Evolutionary conservation across 2,113 vertebrate genomes (phyloP).

Genomic region (Solenodon paradoxus): DNA sequence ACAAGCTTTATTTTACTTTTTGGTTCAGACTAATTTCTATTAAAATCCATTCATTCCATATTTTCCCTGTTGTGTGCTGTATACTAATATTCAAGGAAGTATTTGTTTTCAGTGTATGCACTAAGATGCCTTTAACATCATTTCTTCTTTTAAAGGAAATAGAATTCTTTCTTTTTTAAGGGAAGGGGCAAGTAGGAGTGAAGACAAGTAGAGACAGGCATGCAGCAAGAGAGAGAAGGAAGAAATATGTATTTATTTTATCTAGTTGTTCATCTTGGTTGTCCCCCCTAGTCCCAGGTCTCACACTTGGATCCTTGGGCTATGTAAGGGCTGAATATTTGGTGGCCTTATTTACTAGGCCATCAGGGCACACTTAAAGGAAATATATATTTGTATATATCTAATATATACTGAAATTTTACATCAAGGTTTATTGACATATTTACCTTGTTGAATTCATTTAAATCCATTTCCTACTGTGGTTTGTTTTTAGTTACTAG

Average conservation of each 20-base stretch:
- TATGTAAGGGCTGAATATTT: too few species aligned
- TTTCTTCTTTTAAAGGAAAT: not conserved
- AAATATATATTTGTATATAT: not conserved
- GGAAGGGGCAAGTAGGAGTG: too few species aligned
- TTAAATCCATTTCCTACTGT: not conserved
- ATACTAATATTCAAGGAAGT: not conserved
- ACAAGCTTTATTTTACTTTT: not conserved
- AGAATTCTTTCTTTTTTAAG: too few species aligned
- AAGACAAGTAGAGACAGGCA: too few species aligned
- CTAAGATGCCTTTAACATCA: not conserved
- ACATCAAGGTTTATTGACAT: not conserved
- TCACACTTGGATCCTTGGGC: too few species aligned
- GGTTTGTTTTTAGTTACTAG: not conserved
- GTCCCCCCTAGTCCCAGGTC: too few species aligned
- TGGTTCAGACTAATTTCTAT: not conserved
- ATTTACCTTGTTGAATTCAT: not conserved
- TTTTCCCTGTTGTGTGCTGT: not conserved
- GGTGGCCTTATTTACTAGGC: too few species aligned
- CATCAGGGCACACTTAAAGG: too few species aligned
- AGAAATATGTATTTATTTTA: too few species aligned
- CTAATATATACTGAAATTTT: too few species aligned
- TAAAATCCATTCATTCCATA: not conserved
- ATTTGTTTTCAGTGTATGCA: not conserved
- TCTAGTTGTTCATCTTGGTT: too few species aligned
- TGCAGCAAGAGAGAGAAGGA: too few species aligned